Evolutionary conservation across 2,888 invertebrate species (phyloP), one percentile per base, ranked within the genome.

Genomic region (Coremacera marginata): DNA sequence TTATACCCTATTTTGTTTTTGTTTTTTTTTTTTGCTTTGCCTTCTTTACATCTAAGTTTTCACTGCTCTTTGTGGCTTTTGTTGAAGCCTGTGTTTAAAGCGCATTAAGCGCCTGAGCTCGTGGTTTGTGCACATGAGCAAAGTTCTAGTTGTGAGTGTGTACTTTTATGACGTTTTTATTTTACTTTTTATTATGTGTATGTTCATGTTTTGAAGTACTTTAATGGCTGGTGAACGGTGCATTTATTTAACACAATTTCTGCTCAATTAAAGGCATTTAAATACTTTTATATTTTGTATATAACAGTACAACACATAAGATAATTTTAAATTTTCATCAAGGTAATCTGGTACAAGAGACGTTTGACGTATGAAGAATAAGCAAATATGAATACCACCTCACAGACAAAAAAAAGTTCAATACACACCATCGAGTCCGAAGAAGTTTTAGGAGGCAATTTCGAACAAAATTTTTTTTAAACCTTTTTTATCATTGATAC

Each of bases 201-300:
- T 11, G 14, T 55, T 55, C 8, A 57, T 55, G 19, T 60, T 19
- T 9, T 34, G 57, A 5, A 67, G 31, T 44, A 68, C 49, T 68
- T 68, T 68, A 68, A 68, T 51, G 51, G 16, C 68, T 27, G 27
- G 22, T n/a, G 14, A 68, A 68, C 68, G 68, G 68, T 68, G 68
- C 27, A 49, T 27, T 49, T 68, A 68, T 51, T 68, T 68, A 51
- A 68, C 68, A 68, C 68, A 68, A 51, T 51, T 68, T 68, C 49
- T 34, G 22, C 68, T 51, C 68, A 68, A 44, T 51, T n/a, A 49
- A 65, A 31, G n/a, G 34, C 3, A 22, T 2, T 34, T 31, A 22
- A 25, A 27, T 14, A 11, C 37, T 44, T 44, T 44, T 14, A 44
- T 14, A n/a, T n/a, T n/a, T n/a, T n/a, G n/a, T n/a, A n/a, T n/a